phyloP scores from a whole-genome alignment of 2,113 vertebrate species.

The Crotophaga sulcirostris region DNA sequence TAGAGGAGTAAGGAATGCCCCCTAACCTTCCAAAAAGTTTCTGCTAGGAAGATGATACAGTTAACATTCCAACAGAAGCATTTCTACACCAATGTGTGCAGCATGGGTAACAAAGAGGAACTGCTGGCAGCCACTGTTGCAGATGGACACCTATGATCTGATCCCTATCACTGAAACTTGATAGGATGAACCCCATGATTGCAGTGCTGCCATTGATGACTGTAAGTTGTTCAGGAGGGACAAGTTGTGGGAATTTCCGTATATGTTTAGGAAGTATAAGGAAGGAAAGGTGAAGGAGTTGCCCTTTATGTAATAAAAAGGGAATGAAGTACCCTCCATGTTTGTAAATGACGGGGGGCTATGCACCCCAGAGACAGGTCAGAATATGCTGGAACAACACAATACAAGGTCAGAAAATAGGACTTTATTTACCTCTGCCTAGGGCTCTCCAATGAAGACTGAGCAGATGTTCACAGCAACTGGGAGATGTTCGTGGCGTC shows the following conservation, averaged over 20 bases:
- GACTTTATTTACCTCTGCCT: no score
- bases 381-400: no score
- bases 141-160: neutral
- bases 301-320: neutral
- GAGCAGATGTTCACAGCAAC: no score
- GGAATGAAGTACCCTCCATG: no score
- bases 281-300: neutral
- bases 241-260: fast-evolving
- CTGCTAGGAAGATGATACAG: neutral
- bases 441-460: no score
- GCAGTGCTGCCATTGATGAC: neutral
- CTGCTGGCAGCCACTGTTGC: neutral
- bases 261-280: neutral
- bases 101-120: neutral
- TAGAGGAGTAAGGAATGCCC: neutral
- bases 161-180: fast-evolving
- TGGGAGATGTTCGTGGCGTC: no score
- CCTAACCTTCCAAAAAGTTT: neutral
- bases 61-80: neutral
- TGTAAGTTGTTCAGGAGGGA: neutral
- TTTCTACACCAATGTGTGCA: neutral
- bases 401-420: no score
- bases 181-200: neutral
- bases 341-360: no score
- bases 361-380: no score